Conservation (phyloP, 2,888 invertebrate genomes). For the Polyploca ridens region DNA sequence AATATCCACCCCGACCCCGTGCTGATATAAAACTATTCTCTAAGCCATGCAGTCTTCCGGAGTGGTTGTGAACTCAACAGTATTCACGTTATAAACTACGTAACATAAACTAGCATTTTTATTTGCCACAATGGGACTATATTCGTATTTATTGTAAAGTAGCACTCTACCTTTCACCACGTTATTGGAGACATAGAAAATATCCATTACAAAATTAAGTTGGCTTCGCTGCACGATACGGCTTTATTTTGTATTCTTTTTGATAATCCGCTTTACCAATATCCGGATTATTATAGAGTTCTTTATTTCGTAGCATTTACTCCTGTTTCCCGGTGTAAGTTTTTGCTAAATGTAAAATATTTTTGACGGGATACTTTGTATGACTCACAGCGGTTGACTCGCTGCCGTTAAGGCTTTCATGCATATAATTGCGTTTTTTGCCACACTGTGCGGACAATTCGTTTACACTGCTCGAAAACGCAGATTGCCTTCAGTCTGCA, state of each 20-base stretch:
- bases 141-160: not conserved
- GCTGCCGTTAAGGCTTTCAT: not conserved
- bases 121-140: slow-evolving; percentile 3
- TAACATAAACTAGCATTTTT: slow-evolving; percentile 1
- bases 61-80: slow-evolving; percentile 26
- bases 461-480: slow-evolving; percentile 6
- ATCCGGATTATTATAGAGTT: not conserved
- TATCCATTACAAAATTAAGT: not conserved
- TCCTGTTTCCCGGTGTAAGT: not conserved
- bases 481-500: slow-evolving; percentile 1
- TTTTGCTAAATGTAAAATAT: not conserved
- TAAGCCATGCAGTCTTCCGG: slow-evolving; percentile 22
- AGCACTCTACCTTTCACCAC: not conserved
- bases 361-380: not conserved
- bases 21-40: slow-evolving; percentile 41
- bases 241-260: not conserved
- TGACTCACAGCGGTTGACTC: not conserved
- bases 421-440: slow-evolving; percentile 7
- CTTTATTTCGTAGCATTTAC: not conserved
- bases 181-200: not conserved
- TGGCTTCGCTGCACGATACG: not conserved
- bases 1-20: slow-evolving; percentile 19
- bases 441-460: slow-evolving; percentile 1
- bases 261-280: not conserved
- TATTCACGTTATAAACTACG: slow-evolving; percentile 6